These are phyloP conservation scores for Drosophila novamexicana DNA, from an alignment of 1,140 invertebrate species.

Conservation along the genomic window DNA sequence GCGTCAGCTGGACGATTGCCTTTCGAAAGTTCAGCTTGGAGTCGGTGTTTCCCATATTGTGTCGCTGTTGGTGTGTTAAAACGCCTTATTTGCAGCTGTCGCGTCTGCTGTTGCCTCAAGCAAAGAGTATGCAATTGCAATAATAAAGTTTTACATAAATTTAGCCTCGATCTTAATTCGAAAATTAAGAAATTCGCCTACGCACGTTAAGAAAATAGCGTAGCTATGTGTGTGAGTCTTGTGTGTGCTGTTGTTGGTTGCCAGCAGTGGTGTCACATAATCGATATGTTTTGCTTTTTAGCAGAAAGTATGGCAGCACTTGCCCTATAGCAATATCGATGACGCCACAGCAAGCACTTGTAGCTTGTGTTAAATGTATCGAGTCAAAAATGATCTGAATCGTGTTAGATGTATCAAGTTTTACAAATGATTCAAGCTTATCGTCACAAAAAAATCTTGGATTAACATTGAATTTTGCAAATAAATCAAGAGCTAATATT, in stretches of 20 bases:
- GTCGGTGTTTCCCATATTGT: slow-evolving; percentile 97
- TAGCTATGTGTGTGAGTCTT: slow-evolving; percentile 22
- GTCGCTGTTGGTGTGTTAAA: slow-evolving; percentile 33
- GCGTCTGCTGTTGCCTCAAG: slow-evolving; percentile 42
- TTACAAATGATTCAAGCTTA: too few species aligned
- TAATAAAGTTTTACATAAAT: slow-evolving; percentile 32
- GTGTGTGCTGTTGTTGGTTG: slow-evolving; percentile 25
- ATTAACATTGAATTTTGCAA: too few species aligned
- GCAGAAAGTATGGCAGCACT: background rate
- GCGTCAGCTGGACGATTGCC: slow-evolving; percentile 97
- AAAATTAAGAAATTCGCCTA: slow-evolving; percentile 69
- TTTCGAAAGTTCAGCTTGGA: slow-evolving; percentile 99
- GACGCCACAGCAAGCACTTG: background rate
- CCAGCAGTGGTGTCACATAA: slow-evolving; percentile 11
- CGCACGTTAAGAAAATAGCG: slow-evolving; percentile 51
- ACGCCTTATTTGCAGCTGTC: slow-evolving; percentile 48
- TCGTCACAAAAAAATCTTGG: too few species aligned
- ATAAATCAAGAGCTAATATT: background rate
- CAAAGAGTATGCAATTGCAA: slow-evolving; percentile 30
- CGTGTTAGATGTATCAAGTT: too few species aligned
- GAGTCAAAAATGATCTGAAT: too few species aligned
- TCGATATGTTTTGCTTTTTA: slow-evolving; percentile 2
- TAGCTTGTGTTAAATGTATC: too few species aligned
- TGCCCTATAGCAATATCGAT: background rate
- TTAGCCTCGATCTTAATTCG: slow-evolving; percentile 33